Conservation (phyloP, 2,888 invertebrate species). For the Pomacea canaliculata region DNA sequence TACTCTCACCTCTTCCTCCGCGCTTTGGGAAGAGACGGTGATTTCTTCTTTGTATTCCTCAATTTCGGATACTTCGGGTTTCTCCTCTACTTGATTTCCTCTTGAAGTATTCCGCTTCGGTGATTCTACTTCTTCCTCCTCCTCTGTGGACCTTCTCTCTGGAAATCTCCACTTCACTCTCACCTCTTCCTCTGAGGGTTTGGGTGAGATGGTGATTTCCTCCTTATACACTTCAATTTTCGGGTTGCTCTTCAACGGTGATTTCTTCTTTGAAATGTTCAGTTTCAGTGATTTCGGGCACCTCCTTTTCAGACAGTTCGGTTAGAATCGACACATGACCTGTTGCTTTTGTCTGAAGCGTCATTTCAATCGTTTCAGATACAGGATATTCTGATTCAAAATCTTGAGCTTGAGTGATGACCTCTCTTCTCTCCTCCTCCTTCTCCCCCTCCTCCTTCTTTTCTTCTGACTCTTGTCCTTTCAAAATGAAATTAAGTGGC, state of each 20-base stretch:
- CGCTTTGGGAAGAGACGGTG: slow-evolving; percentile 3
- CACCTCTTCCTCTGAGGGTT: not conserved
- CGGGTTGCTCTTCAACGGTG: slow-evolving; percentile 4
- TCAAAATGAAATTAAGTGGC: slow-evolving; percentile 5
- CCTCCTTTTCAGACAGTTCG: too few species aligned
- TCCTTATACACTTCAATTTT: slow-evolving; percentile 20
- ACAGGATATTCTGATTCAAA: slow-evolving; percentile 27
- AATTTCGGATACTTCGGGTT: slow-evolving; percentile 18
- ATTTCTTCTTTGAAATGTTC: slow-evolving; percentile 19
- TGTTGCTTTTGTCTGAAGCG: not conserved
- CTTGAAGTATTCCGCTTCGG: slow-evolving; percentile 23
- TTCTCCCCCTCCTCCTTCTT: slow-evolving; percentile 8
- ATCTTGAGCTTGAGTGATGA: not conserved
- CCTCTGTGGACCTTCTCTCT: slow-evolving; percentile 7
- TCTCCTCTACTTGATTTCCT: slow-evolving; percentile 21
- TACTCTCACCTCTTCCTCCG: not conserved
- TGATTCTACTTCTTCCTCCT: slow-evolving; percentile 11
- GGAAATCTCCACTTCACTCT: slow-evolving; percentile 4
- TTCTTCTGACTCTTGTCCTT: slow-evolving; percentile 20
- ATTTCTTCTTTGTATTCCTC: slow-evolving; percentile 2
- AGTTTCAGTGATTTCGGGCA: not conserved
- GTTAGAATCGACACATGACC: not conserved
- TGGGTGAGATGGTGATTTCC: slow-evolving; percentile 7
- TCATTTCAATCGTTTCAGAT: slow-evolving; percentile 3
- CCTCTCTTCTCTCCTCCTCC: slow-evolving; percentile 15